Base-by-base conservation (phyloP, 2,113 vertebrate species). In the Centropus bengalensis region DNA sequence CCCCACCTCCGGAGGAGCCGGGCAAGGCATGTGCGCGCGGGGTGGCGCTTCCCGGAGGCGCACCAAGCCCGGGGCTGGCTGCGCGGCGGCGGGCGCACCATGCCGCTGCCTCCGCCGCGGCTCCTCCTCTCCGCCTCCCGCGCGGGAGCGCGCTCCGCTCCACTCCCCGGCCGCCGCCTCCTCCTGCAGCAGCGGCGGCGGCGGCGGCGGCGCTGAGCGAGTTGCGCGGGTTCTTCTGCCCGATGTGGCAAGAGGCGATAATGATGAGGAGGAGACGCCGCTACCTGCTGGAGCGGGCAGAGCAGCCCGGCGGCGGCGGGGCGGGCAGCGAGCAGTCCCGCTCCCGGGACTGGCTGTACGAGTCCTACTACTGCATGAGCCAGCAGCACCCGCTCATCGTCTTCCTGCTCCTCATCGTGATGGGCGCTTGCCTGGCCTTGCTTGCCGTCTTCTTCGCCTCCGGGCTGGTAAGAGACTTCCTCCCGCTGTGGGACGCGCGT, bases 291-390 rank as follows among this genome's bases (percentile, higher is more conserved):
- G 98, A 98, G 95, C 96, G 98, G 92, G 96, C 97, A 87, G 96
- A 92, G 62, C 94, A 94, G 67, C 83, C 95, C 91, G 97, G 93
- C 63, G 92, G 76, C 47, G 91, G 94, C 84, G 96, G 95, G 60
- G 92, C 88, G 68, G 91, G 93, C 82, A 92, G 94, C 40, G 97
- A 98, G 94, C 98, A 97, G 95, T 98, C 96, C 96, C 98, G 97
- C 97, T 98, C 98, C 96, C 98, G 98, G 91, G 99, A 99, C 98
- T 99, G 99, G 99, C 98, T 99, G 20, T 99, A 99, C 71, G 99
- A 99, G 98, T 99, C 99, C 79, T 99, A 99, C 98, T 99, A 99
- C 97, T 98, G 99, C 97, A 99, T 99, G 99, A 99, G 99, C 99
- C 99, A 99, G 98, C 99, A 99, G 98, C 99, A 99, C 98, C 99